These are phyloP conservation scores for Trichogramma dendrolimi DNA, from an alignment of 2,888 invertebrate species.

Conservation along the genomic window DNA sequence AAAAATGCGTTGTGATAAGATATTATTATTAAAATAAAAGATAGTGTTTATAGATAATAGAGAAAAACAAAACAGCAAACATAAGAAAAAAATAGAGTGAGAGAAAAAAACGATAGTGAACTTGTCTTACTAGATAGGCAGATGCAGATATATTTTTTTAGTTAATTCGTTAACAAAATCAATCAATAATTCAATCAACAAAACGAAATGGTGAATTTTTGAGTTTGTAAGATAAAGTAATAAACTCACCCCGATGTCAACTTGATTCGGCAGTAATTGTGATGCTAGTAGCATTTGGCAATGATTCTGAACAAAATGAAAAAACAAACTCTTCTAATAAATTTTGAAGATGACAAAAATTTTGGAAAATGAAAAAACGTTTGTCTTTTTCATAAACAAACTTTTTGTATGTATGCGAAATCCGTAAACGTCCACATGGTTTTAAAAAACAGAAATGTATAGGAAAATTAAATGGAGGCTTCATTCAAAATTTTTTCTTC, in stretches of 20 bases:
- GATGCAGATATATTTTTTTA: no score
- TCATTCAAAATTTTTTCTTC: no score
- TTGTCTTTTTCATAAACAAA: conserved; percentile 7
- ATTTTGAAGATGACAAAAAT: conserved; percentile 12
- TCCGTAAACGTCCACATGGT: conserved; percentile 25
- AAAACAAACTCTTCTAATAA: conserved; percentile 22
- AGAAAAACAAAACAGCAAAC: conserved; percentile 19
- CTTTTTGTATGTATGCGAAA: conserved; percentile 21
- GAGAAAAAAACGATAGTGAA: conserved; percentile 1
- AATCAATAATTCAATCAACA: conserved; percentile 1
- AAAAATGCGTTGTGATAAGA: no score
- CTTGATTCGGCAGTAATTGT: conserved; percentile 31
- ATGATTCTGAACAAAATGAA: conserved; percentile 30
- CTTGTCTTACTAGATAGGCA: no score
- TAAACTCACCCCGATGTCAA: conserved; percentile 29
- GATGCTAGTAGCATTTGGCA: conserved; percentile 29
- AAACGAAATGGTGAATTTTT: conserved; percentile 17
- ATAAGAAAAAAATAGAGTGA: conserved; percentile 8
- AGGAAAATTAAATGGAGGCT: background rate
- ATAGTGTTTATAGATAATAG: conserved; percentile 19
- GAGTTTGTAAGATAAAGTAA: conserved; percentile 25
- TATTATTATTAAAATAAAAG: background rate
- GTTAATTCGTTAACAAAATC: no score
- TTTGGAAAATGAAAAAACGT: conserved; percentile 11
- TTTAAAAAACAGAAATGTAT: background rate